Conservation (phyloP, 2,888 invertebrate genomes). For the Drosophila vallismaia region DNA sequence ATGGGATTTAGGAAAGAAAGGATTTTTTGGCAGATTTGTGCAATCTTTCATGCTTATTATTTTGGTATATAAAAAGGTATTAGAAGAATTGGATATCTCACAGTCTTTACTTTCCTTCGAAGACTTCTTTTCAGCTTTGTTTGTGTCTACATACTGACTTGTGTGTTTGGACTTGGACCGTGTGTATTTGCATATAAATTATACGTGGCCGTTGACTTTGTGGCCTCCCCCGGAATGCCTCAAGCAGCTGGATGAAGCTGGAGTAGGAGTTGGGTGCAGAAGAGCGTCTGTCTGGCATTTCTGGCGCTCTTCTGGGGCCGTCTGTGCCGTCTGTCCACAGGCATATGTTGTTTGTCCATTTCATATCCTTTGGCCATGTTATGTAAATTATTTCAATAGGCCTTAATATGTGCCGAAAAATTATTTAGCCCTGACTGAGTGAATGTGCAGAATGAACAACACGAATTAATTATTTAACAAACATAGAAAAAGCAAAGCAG, state of each 20-base stretch:
- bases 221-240: conserved; percentile 73
- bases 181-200: conserved; percentile 79
- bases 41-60: no score
- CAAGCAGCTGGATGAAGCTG: conserved; percentile 56
- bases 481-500: conserved; percentile 37
- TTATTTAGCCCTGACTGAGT: conserved; percentile 62
- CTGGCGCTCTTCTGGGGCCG: conserved; percentile 35
- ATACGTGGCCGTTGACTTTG: conserved; percentile 75
- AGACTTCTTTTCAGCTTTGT: conserved; percentile 19
- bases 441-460: conserved; percentile 68
- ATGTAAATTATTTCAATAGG: conserved; percentile 77
- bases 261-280: conserved; percentile 1
- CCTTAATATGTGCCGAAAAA: conserved; percentile 74
- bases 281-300: conserved; percentile 40
- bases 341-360: conserved; percentile 72
- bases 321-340: conserved; percentile 38
- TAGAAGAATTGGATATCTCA: not conserved
- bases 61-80: no score
- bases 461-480: conserved; percentile 74
- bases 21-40: no score
- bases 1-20: no score
- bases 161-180: conserved; percentile 63
- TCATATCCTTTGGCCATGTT: conserved; percentile 73
- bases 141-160: conserved; percentile 59
- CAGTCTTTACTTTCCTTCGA: not conserved